These are phyloP conservation scores for Phanerotoma sp. DNA, from an alignment of 2,888 invertebrate species.

Conservation along the genomic window DNA sequence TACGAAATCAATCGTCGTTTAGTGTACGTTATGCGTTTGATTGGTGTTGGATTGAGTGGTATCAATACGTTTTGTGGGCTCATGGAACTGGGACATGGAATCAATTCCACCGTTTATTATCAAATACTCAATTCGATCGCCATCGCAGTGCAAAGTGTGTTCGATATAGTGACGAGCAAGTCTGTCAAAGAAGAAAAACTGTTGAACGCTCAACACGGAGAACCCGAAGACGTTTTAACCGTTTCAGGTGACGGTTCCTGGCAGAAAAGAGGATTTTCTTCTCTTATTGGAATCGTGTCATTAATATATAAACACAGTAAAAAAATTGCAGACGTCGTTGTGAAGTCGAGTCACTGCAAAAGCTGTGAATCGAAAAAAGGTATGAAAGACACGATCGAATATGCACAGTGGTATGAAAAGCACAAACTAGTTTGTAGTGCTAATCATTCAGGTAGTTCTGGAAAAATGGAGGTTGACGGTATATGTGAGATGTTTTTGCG, in stretches of 20 bases:
- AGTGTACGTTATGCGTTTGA: constrained; percentile 29
- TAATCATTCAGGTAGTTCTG: constrained; percentile 31
- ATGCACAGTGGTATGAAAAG: constrained; percentile 21
- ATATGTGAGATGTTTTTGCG: constrained; percentile 29
- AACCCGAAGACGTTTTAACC: constrained; percentile 20
- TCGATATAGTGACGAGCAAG: constrained; percentile 22
- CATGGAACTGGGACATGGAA: constrained; percentile 28
- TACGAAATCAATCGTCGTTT: constrained; percentile 36
- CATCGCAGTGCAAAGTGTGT: constrained; percentile 25
- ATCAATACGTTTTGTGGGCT: constrained; percentile 29
- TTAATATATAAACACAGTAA: constrained; percentile 25
- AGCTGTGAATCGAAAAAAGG: constrained; percentile 25
- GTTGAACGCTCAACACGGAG: constrained; percentile 15
- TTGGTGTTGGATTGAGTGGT: constrained; percentile 29
- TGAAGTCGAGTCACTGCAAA: constrained; percentile 29
- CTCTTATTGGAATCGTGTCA: constrained; percentile 32
- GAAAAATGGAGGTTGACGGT: constrained; percentile 34
- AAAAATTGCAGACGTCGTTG: constrained; percentile 17
- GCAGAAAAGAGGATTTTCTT: constrained; percentile 31
- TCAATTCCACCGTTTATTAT: constrained; percentile 20
- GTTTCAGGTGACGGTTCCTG: constrained; percentile 32
- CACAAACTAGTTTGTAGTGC: constrained; percentile 24
- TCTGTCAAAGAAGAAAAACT: constrained; percentile 23
- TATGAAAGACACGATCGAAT: constrained; percentile 18
- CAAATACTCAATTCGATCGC: constrained; percentile 16